Evolutionary conservation across 1,140 invertebrate genomes (phyloP).

Genomic region (Solen grandis): DNA sequence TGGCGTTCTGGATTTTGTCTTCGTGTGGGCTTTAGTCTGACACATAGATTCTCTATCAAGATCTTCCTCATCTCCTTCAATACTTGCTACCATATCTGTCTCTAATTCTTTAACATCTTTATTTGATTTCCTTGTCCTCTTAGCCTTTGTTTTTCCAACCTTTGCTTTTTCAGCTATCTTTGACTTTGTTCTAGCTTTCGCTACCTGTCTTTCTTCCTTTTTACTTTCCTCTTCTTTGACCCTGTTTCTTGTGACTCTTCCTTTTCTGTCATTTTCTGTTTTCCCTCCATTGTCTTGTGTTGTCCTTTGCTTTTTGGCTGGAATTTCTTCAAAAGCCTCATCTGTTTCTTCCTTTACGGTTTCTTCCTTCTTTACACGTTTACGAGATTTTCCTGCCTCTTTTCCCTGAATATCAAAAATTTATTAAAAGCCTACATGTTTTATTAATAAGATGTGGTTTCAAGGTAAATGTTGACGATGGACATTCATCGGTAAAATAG

Average conservation of each 20-base stretch:
- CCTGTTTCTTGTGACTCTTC: background rate
- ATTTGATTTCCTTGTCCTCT: background rate
- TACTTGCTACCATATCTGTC: too few species aligned
- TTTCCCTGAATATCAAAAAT: background rate
- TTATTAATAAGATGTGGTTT: constrained; percentile 13
- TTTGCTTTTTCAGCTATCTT: background rate
- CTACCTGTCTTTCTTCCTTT: background rate
- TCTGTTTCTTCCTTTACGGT: too few species aligned
- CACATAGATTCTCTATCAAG: background rate
- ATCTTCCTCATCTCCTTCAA: background rate
- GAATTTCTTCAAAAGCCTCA: too few species aligned
- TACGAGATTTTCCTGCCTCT: too few species aligned
- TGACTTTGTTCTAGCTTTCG: background rate
- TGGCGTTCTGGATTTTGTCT: background rate
- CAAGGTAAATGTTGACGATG: constrained; percentile 17
- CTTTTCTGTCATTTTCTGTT: background rate
- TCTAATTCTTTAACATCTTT: background rate
- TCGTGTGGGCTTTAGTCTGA: background rate
- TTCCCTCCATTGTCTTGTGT: too few species aligned
- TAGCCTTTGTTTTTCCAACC: background rate
- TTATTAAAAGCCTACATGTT: background rate
- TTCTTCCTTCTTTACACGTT: too few species aligned
- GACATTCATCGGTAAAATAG: constrained; percentile 16
- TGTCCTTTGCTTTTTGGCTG: too few species aligned
- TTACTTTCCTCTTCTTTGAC: background rate